phyloP scores from a whole-genome alignment of 2,797 vertebrate genomes.

The Sebastes paucispinis region DNA sequence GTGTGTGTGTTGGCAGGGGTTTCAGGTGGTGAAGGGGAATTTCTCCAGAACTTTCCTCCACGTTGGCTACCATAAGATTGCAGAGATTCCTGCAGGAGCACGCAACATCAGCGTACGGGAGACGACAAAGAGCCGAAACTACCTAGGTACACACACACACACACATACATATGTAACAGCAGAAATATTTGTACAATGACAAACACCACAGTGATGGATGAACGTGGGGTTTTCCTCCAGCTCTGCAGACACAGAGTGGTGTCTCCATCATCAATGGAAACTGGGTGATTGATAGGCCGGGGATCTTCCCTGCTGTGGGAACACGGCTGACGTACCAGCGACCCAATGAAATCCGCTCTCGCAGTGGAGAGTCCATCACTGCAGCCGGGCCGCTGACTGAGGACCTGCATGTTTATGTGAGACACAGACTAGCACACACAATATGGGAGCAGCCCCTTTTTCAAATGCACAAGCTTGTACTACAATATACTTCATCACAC shows the following conservation, averaged over 20 bases:
- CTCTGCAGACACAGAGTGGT: conserved; percentile 69
- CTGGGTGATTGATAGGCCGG: conserved; percentile 83
- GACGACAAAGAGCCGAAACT: conserved; percentile 79
- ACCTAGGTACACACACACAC: conserved; percentile 70
- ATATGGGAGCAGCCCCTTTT: not conserved
- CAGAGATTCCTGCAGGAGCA: conserved; percentile 79
- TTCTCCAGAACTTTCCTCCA: conserved; percentile 73
- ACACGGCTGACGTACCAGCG: conserved; percentile 77
- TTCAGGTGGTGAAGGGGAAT: conserved; percentile 72
- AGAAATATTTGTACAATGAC: not conserved
- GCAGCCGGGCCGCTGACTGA: conserved; percentile 73
- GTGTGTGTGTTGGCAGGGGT: conserved; percentile 60
- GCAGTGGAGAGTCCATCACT: conserved; percentile 80
- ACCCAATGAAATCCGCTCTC: conserved; percentile 83
- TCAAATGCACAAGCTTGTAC: not conserved
- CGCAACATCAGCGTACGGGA: conserved; percentile 76
- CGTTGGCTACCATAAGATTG: conserved; percentile 80
- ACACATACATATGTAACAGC: not conserved
- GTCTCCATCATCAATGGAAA: conserved; percentile 80
- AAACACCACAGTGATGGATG: not conserved
- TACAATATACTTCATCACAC: not conserved
- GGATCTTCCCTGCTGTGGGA: conserved; percentile 72
- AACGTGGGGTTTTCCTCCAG: conserved; percentile 54
- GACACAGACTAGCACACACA: conserved; percentile 10
- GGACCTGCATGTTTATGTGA: conserved; percentile 75